These are phyloP conservation scores for Falco berigora DNA, from an alignment of 2,797 vertebrate species.

Conservation along the genomic window DNA sequence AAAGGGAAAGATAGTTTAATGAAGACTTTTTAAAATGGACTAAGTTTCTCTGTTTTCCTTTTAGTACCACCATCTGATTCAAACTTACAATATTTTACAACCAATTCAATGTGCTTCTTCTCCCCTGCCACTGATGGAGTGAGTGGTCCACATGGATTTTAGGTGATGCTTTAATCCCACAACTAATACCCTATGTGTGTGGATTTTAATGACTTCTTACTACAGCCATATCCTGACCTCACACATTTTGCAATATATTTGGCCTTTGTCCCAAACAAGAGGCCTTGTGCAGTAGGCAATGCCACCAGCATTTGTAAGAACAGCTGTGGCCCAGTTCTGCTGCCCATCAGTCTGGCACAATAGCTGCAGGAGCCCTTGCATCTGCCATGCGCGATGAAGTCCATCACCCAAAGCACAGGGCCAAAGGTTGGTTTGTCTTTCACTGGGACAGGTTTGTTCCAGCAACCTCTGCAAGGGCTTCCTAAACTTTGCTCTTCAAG, in stretches of 20 bases:
- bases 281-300: not conserved
- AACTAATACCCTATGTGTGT: not conserved
- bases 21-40: not conserved
- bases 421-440: not conserved
- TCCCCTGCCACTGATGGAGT: not conserved
- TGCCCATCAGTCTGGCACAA: not conserved
- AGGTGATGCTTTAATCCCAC: not conserved
- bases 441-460: fast-evolving
- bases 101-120: not conserved
- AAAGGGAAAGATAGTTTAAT: not conserved
- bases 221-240: not conserved
- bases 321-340: not conserved
- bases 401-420: not conserved
- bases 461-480: not conserved
- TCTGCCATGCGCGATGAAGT: not conserved
- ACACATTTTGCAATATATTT: not conserved
- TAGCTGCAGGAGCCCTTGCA: not conserved
- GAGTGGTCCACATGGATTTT: not conserved
- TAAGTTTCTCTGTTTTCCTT: not conserved
- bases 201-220: not conserved
- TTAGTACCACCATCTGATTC: not conserved
- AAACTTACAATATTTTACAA: not conserved
- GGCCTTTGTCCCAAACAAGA: not conserved
- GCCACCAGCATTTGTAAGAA: not conserved
- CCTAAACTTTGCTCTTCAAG: not conserved